phyloP scores from a whole-genome alignment of 2,113 vertebrate genomes.

The Sander lucioperca region DNA sequence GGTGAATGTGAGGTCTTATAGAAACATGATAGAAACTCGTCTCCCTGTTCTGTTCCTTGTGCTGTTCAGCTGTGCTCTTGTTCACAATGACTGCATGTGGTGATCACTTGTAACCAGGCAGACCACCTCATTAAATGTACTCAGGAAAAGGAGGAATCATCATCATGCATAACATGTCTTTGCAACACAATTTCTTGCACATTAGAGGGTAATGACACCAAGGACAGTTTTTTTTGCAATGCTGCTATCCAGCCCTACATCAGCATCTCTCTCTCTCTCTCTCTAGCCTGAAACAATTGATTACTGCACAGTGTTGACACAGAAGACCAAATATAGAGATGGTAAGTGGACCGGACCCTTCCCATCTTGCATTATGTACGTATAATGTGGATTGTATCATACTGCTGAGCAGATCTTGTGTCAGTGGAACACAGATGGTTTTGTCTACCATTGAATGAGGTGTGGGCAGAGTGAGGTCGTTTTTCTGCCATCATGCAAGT shows the following conservation, averaged over 20 bases:
- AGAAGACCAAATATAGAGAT: slow-evolving; percentile 69
- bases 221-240: slow-evolving; percentile 15
- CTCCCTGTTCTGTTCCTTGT: background rate
- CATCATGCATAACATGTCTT: background rate
- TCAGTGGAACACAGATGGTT: slow-evolving; percentile 12
- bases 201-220: slow-evolving; percentile 1
- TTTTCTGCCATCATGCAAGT: slow-evolving; percentile 27
- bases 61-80: background rate
- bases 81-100: background rate
- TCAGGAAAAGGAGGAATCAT: background rate
- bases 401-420: slow-evolving; percentile 18
- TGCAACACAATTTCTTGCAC: background rate
- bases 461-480: slow-evolving; percentile 27
- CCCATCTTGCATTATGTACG: slow-evolving; percentile 29
- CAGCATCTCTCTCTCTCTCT: slow-evolving; percentile 46
- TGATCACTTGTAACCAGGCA: background rate
- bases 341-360: slow-evolving; percentile 64
- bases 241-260: background rate
- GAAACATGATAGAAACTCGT: slow-evolving; percentile 3
- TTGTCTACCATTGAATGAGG: slow-evolving; percentile 47
- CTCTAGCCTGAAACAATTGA: slow-evolving; percentile 57
- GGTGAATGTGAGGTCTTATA: slow-evolving; percentile 10
- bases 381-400: background rate
- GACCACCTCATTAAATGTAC: slow-evolving; percentile 1
- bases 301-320: slow-evolving; percentile 61